A percentile compares a stretch with the other conserved stretches of the same genome.
Conservation (phyloP, 2,888 invertebrate genomes). For the Diarsia brunnea region DNA sequence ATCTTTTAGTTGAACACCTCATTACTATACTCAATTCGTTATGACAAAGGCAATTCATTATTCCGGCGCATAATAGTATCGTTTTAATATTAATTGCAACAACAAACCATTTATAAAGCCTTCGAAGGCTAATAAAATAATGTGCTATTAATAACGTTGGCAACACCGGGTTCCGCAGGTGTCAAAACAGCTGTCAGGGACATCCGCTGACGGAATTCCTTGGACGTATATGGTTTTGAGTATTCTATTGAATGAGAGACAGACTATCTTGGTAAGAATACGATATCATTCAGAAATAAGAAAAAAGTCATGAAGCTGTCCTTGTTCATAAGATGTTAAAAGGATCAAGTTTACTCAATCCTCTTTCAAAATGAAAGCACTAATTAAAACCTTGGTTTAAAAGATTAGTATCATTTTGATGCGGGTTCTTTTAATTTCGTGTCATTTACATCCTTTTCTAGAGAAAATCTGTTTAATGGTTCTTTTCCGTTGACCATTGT, state of each 20-base stretch:
- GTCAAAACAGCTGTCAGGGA: conserved; percentile 60
- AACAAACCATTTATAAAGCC: conserved; percentile 28
- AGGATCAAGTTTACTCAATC: conserved; percentile 13
- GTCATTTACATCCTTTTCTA: neutral
- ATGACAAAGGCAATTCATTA: conserved; percentile 32
- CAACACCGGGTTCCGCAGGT: conserved; percentile 55
- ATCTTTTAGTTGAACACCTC: conserved; percentile 27
- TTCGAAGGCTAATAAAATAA: conserved; percentile 7
- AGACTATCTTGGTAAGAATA: neutral
- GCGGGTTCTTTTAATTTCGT: neutral
- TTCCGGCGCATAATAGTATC: conserved; percentile 10
- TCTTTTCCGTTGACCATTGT: neutral
- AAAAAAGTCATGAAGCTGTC: neutral
- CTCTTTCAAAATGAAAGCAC: conserved; percentile 23
- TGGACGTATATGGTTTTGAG: conserved; percentile 29
- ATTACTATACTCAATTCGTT: conserved; percentile 29
- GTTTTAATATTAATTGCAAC: conserved; percentile 38
- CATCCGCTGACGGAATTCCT: conserved; percentile 44
- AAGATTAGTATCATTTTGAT: neutral
- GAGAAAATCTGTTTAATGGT: neutral
- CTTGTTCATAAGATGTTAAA: conserved; percentile 8
- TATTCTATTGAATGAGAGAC: conserved; percentile 16
- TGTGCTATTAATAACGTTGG: conserved; percentile 55
- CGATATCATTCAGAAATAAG: neutral
- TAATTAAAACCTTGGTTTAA: conserved; percentile 11